A percentile compares a stretch with the other conserved stretches of the same genome.
These are phyloP conservation scores for Halocynthia roretzi DNA, from an alignment of 23 tunicate species.

Conservation along the genomic window DNA sequence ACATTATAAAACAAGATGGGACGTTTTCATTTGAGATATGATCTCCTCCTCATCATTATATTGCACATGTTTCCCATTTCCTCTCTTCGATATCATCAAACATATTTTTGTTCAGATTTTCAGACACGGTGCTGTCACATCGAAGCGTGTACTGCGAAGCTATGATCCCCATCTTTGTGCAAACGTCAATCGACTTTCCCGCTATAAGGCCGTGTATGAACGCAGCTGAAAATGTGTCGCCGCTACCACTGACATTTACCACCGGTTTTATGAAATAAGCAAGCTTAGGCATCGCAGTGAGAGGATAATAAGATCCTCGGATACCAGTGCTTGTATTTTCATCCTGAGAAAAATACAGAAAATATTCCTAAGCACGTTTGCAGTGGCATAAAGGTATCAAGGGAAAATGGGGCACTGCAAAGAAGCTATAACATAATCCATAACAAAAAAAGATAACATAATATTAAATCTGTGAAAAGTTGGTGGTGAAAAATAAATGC, in stretches of 20 bases:
- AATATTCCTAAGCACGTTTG: too few species aligned
- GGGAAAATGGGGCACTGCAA: too few species aligned
- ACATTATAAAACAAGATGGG: too few species aligned
- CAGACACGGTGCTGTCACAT: constrained; percentile 30
- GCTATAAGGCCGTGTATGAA: constrained; percentile 39
- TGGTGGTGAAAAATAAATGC: too few species aligned
- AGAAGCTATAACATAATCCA: too few species aligned
- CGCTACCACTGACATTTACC: constrained; percentile 62
- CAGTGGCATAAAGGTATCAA: too few species aligned
- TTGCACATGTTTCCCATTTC: neutral
- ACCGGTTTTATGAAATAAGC: constrained; percentile 39
- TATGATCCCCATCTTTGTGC: constrained; percentile 38
- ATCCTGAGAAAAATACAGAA: too few species aligned
- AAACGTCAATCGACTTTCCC: constrained; percentile 12
- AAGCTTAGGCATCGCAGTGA: constrained; percentile 8
- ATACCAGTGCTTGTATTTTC: neutral
- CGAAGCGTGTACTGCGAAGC: constrained; percentile 56
- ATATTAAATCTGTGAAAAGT: too few species aligned
- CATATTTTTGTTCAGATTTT: constrained; percentile 2
- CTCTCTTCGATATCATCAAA: constrained; percentile 6
- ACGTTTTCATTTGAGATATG: too few species aligned
- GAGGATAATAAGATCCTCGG: constrained; percentile 19
- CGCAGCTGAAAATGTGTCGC: constrained; percentile 74
- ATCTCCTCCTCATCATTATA: too few species aligned
- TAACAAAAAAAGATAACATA: too few species aligned